These are phyloP conservation scores for Perccottus glenii DNA, from an alignment of 2,113 vertebrate species.

Conservation along the genomic window DNA sequence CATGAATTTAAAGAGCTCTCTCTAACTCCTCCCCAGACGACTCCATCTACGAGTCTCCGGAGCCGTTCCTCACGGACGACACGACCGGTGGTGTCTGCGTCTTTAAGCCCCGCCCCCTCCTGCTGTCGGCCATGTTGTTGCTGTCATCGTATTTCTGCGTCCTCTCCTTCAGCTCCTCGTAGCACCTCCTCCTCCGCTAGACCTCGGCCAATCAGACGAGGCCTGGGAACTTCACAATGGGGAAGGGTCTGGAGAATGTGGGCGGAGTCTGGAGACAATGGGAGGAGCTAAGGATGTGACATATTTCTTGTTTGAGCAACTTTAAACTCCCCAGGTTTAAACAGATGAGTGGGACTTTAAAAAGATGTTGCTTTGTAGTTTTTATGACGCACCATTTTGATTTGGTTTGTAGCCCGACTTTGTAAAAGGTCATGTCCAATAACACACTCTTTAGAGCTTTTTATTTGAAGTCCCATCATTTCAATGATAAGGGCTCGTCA, in stretches of 20 bases:
- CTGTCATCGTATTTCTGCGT: conserved; percentile 30
- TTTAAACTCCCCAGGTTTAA: background rate
- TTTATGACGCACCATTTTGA: too few species aligned
- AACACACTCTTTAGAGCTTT: too few species aligned
- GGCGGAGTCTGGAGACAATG: conserved; percentile 23
- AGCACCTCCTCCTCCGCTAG: conserved; percentile 34
- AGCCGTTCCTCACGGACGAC: conserved; percentile 96
- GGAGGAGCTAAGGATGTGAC: background rate
- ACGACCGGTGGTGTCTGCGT: conserved; percentile 83
- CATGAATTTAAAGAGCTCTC: background rate
- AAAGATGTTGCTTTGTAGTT: too few species aligned
- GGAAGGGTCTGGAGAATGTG: conserved; percentile 10
- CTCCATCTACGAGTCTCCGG: conserved; percentile 92
- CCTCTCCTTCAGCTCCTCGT: conserved; percentile 55
- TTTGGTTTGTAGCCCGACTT: too few species aligned
- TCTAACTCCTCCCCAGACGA: conserved; percentile 81
- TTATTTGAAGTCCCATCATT: too few species aligned
- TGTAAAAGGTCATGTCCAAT: too few species aligned
- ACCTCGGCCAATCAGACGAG: conserved; percentile 33
- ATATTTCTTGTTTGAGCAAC: too few species aligned
- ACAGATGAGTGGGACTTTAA: too few species aligned
- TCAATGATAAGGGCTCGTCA: too few species aligned
- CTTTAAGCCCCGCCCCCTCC: conserved; percentile 47
- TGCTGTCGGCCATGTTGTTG: conserved; percentile 56
- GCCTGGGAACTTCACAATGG: background rate